Evolutionary conservation across 1,140 invertebrate genomes (phyloP).

Genomic region (Thalassaphorura encarpata): DNA sequence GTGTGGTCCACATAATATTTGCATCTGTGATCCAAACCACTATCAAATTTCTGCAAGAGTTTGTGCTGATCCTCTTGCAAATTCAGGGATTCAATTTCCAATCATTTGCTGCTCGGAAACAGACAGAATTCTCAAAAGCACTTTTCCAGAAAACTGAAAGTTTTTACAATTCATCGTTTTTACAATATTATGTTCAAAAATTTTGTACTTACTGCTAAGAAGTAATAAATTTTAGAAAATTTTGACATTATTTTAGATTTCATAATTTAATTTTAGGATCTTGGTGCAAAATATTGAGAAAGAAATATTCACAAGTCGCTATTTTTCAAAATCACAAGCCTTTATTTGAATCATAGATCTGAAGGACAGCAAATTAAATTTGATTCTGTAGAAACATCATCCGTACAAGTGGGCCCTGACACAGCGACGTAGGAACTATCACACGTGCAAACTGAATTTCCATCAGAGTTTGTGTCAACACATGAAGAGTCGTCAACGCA

Average conservation of each 20-base stretch:
- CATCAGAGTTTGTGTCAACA: conserved; percentile 3
- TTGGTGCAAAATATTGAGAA: not conserved
- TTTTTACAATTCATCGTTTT: not conserved
- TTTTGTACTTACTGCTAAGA: not conserved
- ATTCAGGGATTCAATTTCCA: conserved; percentile 1
- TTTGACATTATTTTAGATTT: not conserved
- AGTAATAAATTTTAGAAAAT: not conserved
- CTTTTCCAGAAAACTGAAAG: not conserved
- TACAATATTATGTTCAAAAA: not conserved
- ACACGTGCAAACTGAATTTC: conserved; percentile 1
- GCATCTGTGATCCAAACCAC: not conserved
- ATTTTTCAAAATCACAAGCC: no score
- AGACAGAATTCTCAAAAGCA: not conserved
- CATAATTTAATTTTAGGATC: not conserved
- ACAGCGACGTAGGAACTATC: not conserved
- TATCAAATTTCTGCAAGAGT: conserved; percentile 2
- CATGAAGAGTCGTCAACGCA: conserved; percentile 16
- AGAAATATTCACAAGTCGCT: no score
- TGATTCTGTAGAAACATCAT: not conserved
- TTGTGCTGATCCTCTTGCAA: conserved; percentile 5
- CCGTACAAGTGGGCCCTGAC: not conserved
- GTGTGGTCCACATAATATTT: conserved; percentile 1
- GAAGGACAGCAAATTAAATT: conserved; percentile 5
- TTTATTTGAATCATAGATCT: not conserved
- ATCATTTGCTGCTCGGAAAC: conserved; percentile 3